Conservation (phyloP, 2,797 vertebrate genomes). For the Tinamus major region DNA sequence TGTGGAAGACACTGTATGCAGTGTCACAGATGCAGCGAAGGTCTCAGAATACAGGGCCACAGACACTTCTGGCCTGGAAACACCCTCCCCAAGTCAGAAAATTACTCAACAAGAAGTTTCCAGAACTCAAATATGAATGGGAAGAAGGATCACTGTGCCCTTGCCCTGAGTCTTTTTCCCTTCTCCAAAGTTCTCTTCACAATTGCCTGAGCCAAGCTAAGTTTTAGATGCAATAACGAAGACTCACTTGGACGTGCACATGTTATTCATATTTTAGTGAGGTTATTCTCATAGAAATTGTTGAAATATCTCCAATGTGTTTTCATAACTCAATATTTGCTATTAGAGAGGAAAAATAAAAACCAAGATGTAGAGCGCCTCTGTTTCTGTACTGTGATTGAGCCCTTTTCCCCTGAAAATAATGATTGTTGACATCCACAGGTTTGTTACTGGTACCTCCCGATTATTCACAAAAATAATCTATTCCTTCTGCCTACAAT, state of each 20-base stretch:
- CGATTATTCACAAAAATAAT: not conserved
- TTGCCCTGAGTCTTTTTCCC: not conserved
- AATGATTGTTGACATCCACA: not conserved
- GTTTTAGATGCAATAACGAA: not conserved
- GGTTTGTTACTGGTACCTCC: not conserved
- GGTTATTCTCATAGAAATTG: not conserved
- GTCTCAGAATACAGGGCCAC: not conserved
- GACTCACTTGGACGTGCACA: rapidly evolving
- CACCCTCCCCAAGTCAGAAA: not conserved
- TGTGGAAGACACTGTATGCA: not conserved
- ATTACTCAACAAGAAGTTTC: rapidly evolving
- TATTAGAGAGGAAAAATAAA: not conserved
- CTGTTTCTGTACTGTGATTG: not conserved
- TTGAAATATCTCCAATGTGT: not conserved
- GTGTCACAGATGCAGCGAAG: not conserved
- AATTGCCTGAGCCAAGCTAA: not conserved
- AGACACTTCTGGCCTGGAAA: not conserved
- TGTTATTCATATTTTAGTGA: not conserved
- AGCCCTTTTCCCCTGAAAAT: not conserved
- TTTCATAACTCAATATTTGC: not conserved
- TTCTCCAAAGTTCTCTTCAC: not conserved
- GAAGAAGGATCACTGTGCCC: not conserved
- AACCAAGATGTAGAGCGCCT: not conserved
- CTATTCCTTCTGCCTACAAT: not conserved
- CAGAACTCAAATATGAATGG: not conserved